Base-by-base conservation (phyloP, 2,888 invertebrate genomes). In the Orchesella flavescens region DNA sequence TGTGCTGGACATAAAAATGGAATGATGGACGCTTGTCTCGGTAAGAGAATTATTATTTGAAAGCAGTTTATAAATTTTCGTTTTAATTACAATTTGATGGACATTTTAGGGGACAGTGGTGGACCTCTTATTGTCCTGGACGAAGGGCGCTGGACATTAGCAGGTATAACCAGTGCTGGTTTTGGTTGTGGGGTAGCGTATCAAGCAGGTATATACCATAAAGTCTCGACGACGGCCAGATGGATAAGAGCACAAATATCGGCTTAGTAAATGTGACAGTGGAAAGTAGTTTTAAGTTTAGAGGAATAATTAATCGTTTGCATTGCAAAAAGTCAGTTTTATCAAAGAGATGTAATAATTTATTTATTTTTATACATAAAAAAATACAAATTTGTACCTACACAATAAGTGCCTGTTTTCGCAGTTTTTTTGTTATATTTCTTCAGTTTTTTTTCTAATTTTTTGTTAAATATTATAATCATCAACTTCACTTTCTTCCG, bases 1-100 rank as follows among this genome's bases (percentile, higher is more conserved):
- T 97, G 97, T 90, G 97, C 97, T 0, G 97, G 97, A 1, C 96
- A 97, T 90, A 93, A 96, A 73, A 94, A 94, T 34, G 97, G 97
- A 0, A 96, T 96, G 44, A 94, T 95, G 89, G 95, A 95, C 90
- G 94, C 94, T 87, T 94, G 94, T 89, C 93, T 85, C 4, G 59
- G 34, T 34, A 34, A 34, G 34, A 34, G 34, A 34, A 34, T 76
- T 44, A 66, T 85, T 74, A 61, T 76, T 86, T 7, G 90, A 94
- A 91, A 94, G 95, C 13, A 34, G 34, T 4, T 34, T 34, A n/a
- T n/a, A n/a, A 4, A 34, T 34, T 7, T 7, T 2, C 34, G 7
- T 34, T 34, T 34, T 34, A 7, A 34, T 34, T 34, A 34, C 34
- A 34, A 34, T n/a, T n/a, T n/a, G n/a, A n/a, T n/a, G n/a, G n/a